phyloP scores from a whole-genome alignment of 2,888 invertebrate species.

The Nudaria mundana region DNA sequence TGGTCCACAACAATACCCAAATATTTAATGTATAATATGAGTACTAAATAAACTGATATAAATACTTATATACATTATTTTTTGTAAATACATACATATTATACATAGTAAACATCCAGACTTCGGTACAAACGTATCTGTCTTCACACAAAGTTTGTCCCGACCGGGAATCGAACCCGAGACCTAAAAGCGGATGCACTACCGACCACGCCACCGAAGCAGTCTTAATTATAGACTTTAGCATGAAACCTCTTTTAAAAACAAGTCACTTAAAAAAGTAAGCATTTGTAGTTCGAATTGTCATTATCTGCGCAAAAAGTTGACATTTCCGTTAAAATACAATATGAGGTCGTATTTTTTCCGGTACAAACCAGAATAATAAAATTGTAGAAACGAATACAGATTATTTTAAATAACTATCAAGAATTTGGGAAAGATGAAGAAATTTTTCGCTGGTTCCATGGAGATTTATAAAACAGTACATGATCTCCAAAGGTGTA shows the following conservation, averaged over 20 bases:
- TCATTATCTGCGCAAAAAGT: not conserved
- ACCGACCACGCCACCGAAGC: too few relatives aligned
- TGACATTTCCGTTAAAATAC: not conserved
- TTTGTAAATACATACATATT: too few relatives aligned
- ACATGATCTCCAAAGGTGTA: not conserved
- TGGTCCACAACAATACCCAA: too few relatives aligned
- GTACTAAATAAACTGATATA: too few relatives aligned
- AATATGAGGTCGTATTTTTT: not conserved
- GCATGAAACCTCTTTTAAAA: not conserved
- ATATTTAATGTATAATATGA: too few relatives aligned
- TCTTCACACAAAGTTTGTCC: too few relatives aligned
- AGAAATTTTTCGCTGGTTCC: not conserved
- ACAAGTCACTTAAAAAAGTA: not conserved
- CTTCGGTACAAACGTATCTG: too few relatives aligned
- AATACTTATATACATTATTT: too few relatives aligned
- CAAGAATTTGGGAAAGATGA: not conserved
- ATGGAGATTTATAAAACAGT: not conserved
- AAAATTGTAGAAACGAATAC: not conserved
- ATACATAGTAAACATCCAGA: too few relatives aligned
- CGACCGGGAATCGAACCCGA: too few relatives aligned
- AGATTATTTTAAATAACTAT: not conserved
- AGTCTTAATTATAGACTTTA: not conserved
- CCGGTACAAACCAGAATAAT: not conserved
- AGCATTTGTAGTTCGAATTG: constrained; percentile 1
- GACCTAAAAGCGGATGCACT: too few relatives aligned